Conservation (phyloP, 2,797 vertebrate genomes). For the Parambassis ranga region DNA sequence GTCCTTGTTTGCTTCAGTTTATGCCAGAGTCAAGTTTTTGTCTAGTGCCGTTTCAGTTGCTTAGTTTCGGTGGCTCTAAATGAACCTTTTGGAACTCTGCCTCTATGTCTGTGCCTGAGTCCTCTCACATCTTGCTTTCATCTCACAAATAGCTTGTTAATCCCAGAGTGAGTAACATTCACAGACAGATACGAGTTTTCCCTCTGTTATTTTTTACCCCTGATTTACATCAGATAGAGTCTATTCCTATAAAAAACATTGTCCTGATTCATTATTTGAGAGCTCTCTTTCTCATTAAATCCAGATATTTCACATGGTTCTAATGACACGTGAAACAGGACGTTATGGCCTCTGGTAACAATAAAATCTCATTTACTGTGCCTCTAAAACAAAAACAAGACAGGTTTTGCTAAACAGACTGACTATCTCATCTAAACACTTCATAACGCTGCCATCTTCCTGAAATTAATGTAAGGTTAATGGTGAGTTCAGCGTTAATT, state of each 20-base stretch:
- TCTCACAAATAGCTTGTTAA: no score
- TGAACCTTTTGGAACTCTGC: no score
- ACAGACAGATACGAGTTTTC: no score
- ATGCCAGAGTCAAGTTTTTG: no score
- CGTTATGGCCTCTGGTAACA: background rate
- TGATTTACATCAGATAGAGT: background rate
- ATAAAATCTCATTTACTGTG: background rate
- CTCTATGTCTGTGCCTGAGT: no score
- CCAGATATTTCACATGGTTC: constrained; percentile 14
- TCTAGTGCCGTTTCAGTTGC: no score
- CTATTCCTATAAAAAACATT: background rate
- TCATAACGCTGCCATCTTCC: constrained; percentile 36
- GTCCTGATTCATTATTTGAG: background rate
- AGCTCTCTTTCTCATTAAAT: background rate
- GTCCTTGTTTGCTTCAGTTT: no score
- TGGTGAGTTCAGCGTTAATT: constrained; percentile 62
- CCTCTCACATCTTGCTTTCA: no score
- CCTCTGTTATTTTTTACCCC: background rate
- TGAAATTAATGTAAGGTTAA: constrained; percentile 64
- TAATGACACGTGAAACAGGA: background rate
- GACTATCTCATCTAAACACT: constrained; percentile 45
- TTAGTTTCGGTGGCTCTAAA: no score
- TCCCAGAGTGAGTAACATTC: no score
- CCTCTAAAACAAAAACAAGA: constrained; percentile 9
- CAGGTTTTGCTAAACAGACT: constrained; percentile 19